A percentile compares a stretch with the other conserved stretches of the same genome.
Evolutionary conservation across 2,888 invertebrate species (phyloP).

Genomic region (Itoplectis maculator): DNA sequence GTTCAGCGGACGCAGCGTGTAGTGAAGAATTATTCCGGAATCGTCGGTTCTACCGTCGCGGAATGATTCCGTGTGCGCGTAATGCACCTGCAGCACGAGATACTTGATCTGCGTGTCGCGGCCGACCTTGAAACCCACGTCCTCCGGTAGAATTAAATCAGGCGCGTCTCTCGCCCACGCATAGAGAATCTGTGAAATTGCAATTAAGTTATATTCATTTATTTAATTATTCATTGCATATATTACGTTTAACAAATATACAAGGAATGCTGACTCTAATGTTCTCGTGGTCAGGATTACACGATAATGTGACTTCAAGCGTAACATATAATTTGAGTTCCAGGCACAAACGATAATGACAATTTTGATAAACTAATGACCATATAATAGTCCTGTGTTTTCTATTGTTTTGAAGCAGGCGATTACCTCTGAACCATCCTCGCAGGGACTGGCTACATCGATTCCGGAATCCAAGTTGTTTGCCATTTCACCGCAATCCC

Average conservation of each 20-base stretch:
- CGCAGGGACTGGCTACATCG: constrained; percentile 90
- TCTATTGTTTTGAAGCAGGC: background rate
- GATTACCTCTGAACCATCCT: constrained; percentile 88
- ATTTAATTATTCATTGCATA: too few relatives aligned
- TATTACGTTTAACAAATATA: too few relatives aligned
- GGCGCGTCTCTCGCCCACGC: constrained; percentile 98
- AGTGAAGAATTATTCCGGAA: constrained; percentile 93
- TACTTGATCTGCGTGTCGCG: constrained; percentile 93
- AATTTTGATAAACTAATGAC: too few relatives aligned
- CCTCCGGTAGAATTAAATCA: constrained; percentile 91
- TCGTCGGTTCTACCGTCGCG: constrained; percentile 91
- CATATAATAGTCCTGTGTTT: too few relatives aligned
- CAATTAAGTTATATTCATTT: too few relatives aligned
- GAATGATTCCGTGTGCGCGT: constrained; percentile 88
- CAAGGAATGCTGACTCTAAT: too few relatives aligned
- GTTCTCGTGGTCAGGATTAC: too few relatives aligned
- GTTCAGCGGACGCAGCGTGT: constrained; percentile 91
- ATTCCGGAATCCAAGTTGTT: constrained; percentile 84
- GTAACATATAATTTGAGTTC: too few relatives aligned
- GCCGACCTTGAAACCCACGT: constrained; percentile 97
- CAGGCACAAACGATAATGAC: too few relatives aligned
- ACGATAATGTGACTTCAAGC: too few relatives aligned
- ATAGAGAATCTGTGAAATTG: constrained; percentile 90
- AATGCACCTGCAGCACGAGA: constrained; percentile 97
- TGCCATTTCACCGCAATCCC: constrained; percentile 98